phyloP scores from a whole-genome alignment of 2,113 vertebrate species.

The Sylvietta virens region DNA sequence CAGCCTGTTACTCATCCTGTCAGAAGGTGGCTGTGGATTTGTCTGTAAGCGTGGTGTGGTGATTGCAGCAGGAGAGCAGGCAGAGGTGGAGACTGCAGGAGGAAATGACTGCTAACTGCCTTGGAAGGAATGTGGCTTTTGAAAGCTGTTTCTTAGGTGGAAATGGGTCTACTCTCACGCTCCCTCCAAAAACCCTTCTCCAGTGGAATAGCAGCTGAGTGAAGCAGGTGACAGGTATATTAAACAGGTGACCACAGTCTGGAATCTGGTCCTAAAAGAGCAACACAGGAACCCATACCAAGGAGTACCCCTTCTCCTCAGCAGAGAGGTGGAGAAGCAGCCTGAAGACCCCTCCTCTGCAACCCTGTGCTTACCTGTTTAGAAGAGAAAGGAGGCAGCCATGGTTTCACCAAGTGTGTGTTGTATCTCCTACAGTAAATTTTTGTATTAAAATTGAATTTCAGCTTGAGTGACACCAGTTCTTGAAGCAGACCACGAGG shows the following conservation, averaged over 20 bases:
- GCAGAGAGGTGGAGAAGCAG: background rate
- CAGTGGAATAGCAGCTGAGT: background rate
- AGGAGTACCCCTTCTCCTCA: background rate
- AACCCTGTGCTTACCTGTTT: background rate
- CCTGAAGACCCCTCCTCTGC: background rate
- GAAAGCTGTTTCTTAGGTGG: background rate
- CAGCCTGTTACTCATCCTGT: background rate
- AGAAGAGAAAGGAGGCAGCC: background rate
- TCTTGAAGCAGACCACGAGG: conserved; percentile 14
- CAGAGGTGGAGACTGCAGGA: background rate
- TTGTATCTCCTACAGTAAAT: background rate
- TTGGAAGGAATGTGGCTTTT: background rate
- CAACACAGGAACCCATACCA: background rate
- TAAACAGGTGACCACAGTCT: background rate
- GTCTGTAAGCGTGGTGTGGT: background rate
- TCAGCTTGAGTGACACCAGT: background rate
- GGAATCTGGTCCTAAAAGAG: background rate
- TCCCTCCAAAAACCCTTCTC: background rate
- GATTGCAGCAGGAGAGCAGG: background rate
- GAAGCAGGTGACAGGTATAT: background rate
- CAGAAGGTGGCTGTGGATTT: background rate
- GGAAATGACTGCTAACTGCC: background rate
- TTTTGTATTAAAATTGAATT: background rate
- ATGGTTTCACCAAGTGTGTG: background rate
- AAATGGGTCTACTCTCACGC: background rate